Conservation (phyloP, 2,888 invertebrate species). For the Agrotis exclamationis region DNA sequence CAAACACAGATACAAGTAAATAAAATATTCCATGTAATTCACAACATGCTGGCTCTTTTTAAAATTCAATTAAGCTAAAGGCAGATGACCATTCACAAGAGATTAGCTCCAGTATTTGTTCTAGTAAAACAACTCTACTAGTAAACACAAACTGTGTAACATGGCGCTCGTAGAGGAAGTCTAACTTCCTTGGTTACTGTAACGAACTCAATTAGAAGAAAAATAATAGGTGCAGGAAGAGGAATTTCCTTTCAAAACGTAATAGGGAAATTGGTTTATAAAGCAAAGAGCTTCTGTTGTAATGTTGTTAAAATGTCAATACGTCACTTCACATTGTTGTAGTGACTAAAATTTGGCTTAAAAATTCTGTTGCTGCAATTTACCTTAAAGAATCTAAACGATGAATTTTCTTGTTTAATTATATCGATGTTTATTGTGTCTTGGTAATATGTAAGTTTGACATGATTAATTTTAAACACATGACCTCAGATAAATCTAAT, state of each 20-base stretch:
- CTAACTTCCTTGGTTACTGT: conserved; percentile 29
- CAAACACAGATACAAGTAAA: no score
- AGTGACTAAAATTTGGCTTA: not conserved
- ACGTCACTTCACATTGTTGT: conserved; percentile 8
- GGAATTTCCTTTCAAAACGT: conserved; percentile 19
- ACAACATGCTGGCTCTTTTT: not conserved
- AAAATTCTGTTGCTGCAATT: not conserved
- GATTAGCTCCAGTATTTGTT: conserved; percentile 29
- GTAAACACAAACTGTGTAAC: conserved; percentile 25
- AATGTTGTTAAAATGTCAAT: conserved; percentile 28
- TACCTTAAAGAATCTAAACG: not conserved
- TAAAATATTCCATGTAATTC: no score
- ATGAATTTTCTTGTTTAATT: no score
- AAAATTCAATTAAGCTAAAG: not conserved
- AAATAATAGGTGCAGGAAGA: conserved; percentile 36
- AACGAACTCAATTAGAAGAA: conserved; percentile 50
- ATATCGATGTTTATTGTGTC: no score
- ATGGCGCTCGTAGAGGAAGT: conserved; percentile 19
- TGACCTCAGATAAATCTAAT: no score
- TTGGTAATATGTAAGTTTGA: no score
- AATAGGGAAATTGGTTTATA: conserved; percentile 37
- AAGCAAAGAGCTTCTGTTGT: conserved; percentile 21
- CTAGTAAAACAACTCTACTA: conserved; percentile 14
- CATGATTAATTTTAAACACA: no score
- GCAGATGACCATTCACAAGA: conserved; percentile 4